Percentiles rank a stretch among this genome's conserved stretches.
Conservation (phyloP, 1,140 invertebrate genomes). For the Hycleus phaleratus region DNA sequence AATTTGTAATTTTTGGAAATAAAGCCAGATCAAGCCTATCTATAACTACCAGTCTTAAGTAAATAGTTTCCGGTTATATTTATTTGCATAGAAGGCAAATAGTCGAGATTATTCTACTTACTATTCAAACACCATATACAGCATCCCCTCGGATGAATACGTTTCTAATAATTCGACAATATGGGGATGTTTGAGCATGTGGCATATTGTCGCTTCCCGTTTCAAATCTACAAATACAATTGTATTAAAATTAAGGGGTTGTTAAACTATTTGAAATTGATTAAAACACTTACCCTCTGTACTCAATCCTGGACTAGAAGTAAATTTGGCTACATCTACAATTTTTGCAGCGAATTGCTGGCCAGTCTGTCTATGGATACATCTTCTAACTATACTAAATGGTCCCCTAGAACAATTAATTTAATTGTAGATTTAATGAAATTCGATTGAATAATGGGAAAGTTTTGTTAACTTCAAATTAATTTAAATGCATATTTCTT, state of each 20-base stretch:
- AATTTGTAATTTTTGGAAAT: too few species aligned
- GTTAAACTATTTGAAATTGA: not conserved
- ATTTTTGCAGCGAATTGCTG: constrained; percentile 98
- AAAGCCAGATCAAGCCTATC: too few species aligned
- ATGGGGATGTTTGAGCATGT: constrained; percentile 97
- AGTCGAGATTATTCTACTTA: constrained; percentile 53
- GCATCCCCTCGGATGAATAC: constrained; percentile 96
- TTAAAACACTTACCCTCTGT: constrained; percentile 68
- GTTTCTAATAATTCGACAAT: constrained; percentile 97
- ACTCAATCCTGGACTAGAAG: constrained; percentile 88
- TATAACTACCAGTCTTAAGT: too few species aligned
- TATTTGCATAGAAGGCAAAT: not conserved
- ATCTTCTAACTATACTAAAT: constrained; percentile 92
- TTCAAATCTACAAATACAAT: constrained; percentile 76
- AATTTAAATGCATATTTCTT: too few species aligned
- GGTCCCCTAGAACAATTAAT: constrained; percentile 74
- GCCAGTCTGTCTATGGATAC: constrained; percentile 88
- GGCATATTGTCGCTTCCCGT: constrained; percentile 96
- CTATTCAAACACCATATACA: constrained; percentile 99
- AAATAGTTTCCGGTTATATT: too few species aligned
- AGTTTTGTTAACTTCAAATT: not conserved
- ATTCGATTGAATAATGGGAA: too few species aligned
- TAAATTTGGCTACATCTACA: constrained; percentile 95
- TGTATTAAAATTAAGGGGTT: not conserved
- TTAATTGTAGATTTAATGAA: not conserved